A percentile compares a stretch with the other conserved stretches of the same genome.
phyloP scores from a whole-genome alignment of 2,888 invertebrate genomes.

The Neuroscelio doddi region DNA sequence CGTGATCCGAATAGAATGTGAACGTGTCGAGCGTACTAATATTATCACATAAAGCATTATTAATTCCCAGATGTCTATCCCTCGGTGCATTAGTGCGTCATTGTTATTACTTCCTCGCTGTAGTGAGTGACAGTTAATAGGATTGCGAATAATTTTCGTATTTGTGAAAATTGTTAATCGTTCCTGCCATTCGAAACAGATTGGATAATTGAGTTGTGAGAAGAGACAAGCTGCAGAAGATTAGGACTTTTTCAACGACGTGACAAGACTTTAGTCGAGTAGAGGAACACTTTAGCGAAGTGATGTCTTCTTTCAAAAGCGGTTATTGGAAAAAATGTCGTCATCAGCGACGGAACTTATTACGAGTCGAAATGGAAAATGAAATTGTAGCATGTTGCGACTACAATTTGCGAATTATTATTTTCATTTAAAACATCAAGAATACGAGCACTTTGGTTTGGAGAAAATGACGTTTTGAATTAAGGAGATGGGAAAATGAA shows the following conservation, averaged over 20 bases:
- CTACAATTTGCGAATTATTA: too few species aligned
- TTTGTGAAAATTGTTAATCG: constrained; percentile 30
- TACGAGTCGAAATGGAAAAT: not conserved
- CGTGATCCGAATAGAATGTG: constrained; percentile 43
- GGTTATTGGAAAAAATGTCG: constrained; percentile 32
- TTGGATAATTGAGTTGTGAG: constrained; percentile 36
- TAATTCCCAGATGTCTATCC: constrained; percentile 28
- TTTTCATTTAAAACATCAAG: too few species aligned
- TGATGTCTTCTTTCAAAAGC: constrained; percentile 16
- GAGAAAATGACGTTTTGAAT: too few species aligned
- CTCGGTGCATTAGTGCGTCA: too few species aligned
- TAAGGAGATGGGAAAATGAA: too few species aligned
- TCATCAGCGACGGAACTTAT: constrained; percentile 11
- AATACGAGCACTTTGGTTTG: too few species aligned
- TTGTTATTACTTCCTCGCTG: not conserved
- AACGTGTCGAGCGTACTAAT: constrained; percentile 38
- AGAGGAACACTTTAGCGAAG: constrained; percentile 15
- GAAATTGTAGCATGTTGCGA: not conserved
- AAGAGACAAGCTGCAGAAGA: constrained; percentile 7
- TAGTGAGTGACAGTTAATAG: constrained; percentile 28
- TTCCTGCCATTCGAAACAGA: constrained; percentile 19
- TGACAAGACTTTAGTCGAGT: constrained; percentile 39
- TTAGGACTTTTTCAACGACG: constrained; percentile 29
- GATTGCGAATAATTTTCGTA: constrained; percentile 21
- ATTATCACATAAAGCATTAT: constrained; percentile 22